Evolutionary conservation across 2,888 invertebrate species (phyloP), one percentile per base, ranked within the genome.

Genomic region (Stenichneumon culpator): DNA sequence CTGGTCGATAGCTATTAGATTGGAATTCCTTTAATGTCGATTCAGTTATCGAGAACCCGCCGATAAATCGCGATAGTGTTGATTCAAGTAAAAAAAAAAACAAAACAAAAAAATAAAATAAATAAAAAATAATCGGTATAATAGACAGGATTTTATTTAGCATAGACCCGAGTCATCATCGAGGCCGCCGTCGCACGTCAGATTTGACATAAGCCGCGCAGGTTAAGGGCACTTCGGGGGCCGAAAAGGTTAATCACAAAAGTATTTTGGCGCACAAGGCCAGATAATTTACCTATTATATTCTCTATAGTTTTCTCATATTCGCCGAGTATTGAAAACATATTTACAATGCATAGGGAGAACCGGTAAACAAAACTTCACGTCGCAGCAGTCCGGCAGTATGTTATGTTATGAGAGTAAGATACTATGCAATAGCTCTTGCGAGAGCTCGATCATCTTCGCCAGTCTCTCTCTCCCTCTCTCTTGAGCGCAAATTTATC

Each of bases 261-360:
- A 47, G 36, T 69, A 65, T 78, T 16, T 19, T 1, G 36, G 9
- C 54, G 14, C 22, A 11, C 72, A 19, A 28, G 28, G 52, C 6
- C 63, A 22, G 69, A 52, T 72, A 44, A 79, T 85, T 91, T 90
- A 93, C 93, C 93, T 89, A 92, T 90, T 68, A 88, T 81, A 78
- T 89, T 86, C 83, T 91, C 90, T 84, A 93, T 80, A 50, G 81
- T 89, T 86, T 88, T 87, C 87, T 88, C 90, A 39, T 90, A 54
- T 72, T 89, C 79, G 65, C 88, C 87, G 74, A 90, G 82, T 73
- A 90, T 74, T 16, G 91, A 88, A 87, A 90, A 89, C 93, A 92
- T 93, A 78, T 88, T 92, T 87, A 85, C 75, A 73, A 47, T 60
- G 9, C 68, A 22, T 60, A 25, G 16, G 32, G 73, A 39, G 11